Evolutionary conservation across 2,888 invertebrate genomes (phyloP).

Genomic region (Acrobasis suavella): DNA sequence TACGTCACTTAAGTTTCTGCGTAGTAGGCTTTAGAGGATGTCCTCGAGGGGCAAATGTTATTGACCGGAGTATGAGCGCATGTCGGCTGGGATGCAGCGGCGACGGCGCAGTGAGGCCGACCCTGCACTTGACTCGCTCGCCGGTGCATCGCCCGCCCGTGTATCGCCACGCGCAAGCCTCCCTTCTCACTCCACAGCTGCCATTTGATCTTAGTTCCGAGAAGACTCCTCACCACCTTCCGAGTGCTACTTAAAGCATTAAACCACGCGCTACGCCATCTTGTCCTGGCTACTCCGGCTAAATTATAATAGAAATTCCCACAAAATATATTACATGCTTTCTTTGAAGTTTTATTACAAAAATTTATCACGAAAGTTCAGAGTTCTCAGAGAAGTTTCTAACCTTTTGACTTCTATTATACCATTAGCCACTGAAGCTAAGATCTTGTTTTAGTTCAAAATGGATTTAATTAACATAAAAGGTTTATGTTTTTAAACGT

Average conservation of each 20-base stretch:
- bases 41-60: conserved; percentile 45
- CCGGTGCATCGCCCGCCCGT: conserved; percentile 70
- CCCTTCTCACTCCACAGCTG: conserved; percentile 38
- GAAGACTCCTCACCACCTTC: conserved; percentile 37
- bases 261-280: conserved; percentile 50
- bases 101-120: conserved; percentile 58
- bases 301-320: not conserved
- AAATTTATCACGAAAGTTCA: not conserved
- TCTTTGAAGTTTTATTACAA: not conserved
- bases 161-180: conserved; percentile 53
- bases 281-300: conserved; percentile 12
- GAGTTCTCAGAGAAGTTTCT: too few relatives aligned
- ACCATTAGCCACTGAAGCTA: too few relatives aligned
- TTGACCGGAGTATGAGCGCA: conserved; percentile 67
- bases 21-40: conserved; percentile 25
- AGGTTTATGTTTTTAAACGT: too few relatives aligned
- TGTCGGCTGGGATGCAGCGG: conserved; percentile 62
- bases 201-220: conserved; percentile 28
- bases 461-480: too few relatives aligned
- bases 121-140: conserved; percentile 76
- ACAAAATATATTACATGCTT: conserved; percentile 2
- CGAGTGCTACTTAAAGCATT: conserved; percentile 35
- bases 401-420: too few relatives aligned
- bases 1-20: conserved; percentile 1
- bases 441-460: too few relatives aligned